Evolutionary conservation across 2,113 vertebrate genomes (phyloP), one percentile per base, ranked within the genome.

Genomic region (Rousettus leschenaultii): DNA sequence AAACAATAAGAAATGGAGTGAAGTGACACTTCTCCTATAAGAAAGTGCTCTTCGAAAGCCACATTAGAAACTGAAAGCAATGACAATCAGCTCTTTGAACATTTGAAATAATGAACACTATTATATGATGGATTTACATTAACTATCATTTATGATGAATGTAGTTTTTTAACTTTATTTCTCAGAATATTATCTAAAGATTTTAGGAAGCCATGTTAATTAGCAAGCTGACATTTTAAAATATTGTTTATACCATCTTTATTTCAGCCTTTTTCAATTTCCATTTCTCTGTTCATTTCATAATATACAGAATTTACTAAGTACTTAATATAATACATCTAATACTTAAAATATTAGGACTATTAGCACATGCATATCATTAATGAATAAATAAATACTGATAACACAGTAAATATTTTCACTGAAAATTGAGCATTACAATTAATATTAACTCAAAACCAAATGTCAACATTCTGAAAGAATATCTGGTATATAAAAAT

Each of bases 181-280:
- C 71, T 85, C 82, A 82, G 94, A 94, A 92, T 95, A 57, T 87
- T 88, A 21, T 33, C 71, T 89, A 92, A 82, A 71, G n/a, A 68
- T 40, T 79, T 63, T 73, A 88, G 43, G 87, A 85, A 94, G 22
- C 24, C 71, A 89, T 87, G 45, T 30, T 89, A 85, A 91, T 61
- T 80, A 79, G 33, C 43, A 82, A 89, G 16, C 48, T 80, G 77
- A 73, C 48, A 93, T 75, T 74, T 91, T 21, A 84, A 84, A 96
- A 48, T 93, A 68, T 40, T 83, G 28, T 38, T 85, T 83, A 71
- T 68, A 8, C 43, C 35, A 89, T 85, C 13, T 88, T 93, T 80
- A 63, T 88, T 53, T 91, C 12, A 40, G 16, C 22, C 61, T 70
- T 89, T 91, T 78, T 19, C 28, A 83, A 61, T 91, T 68, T 88